A percentile compares a stretch with the other conserved stretches of the same genome.
phyloP scores from a whole-genome alignment of 2,888 invertebrate species.

The Masnerella sp. region DNA sequence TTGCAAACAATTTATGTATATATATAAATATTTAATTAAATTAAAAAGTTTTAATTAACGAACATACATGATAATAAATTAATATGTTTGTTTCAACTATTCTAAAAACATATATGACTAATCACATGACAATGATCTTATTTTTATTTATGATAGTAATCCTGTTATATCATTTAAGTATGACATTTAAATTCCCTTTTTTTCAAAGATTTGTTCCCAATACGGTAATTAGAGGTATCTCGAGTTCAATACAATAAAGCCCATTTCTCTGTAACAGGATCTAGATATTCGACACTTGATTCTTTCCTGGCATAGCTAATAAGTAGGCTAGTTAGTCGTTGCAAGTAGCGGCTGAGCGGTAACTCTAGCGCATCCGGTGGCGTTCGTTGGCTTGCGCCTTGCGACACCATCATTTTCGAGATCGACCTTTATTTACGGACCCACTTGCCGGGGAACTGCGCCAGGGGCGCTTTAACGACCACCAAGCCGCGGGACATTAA shows the following conservation, averaged over 20 bases:
- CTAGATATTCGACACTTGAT: constrained; percentile 67
- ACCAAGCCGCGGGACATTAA: neutral
- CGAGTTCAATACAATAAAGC: constrained; percentile 24
- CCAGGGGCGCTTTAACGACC: constrained; percentile 19
- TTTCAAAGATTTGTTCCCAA: constrained; percentile 5
- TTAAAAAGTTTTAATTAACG: too few relatives aligned
- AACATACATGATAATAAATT: too few relatives aligned
- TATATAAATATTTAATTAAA: too few relatives aligned
- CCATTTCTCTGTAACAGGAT: constrained; percentile 67
- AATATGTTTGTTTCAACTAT: too few relatives aligned
- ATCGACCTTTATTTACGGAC: constrained; percentile 44
- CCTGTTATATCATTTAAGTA: neutral
- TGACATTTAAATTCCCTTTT: neutral
- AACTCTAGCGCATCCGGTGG: constrained; percentile 66
- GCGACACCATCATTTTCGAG: constrained; percentile 47
- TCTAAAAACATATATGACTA: too few relatives aligned
- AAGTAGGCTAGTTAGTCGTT: constrained; percentile 66
- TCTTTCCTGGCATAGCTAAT: constrained; percentile 59
- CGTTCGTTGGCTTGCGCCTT: constrained; percentile 53
- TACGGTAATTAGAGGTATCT: constrained; percentile 17
- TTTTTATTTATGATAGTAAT: neutral
- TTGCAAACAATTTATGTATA: too few relatives aligned
- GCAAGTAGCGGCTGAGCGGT: constrained; percentile 61
- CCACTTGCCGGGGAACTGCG: constrained; percentile 11
- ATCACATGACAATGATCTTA: too few relatives aligned